Percentiles rank a stretch among this genome's conserved stretches.
Conservation (phyloP, 2,888 invertebrate genomes). For the Xestia rhomboidea region DNA sequence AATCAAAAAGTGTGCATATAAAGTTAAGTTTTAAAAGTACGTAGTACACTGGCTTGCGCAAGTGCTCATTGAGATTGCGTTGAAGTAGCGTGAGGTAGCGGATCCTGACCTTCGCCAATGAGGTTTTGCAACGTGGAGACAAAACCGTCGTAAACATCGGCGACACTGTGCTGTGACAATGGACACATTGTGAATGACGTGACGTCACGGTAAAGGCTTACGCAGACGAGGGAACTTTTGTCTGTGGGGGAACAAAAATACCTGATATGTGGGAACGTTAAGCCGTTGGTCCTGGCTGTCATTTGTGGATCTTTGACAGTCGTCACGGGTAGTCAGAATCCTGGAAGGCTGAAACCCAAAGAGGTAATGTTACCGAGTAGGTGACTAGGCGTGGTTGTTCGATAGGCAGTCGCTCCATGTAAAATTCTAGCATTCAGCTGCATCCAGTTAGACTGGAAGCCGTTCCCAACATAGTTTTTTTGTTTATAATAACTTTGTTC, state of each 20-base stretch:
- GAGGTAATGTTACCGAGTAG: not conserved
- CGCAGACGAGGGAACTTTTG: not conserved
- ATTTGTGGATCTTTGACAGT: not conserved
- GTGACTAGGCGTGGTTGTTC: not conserved
- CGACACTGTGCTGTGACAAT: constrained; percentile 36
- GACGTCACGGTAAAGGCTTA: constrained; percentile 23
- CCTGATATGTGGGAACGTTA: not conserved
- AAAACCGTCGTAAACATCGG: constrained; percentile 30
- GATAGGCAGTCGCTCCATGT: not conserved
- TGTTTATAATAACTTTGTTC: not conserved
- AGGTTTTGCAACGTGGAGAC: constrained; percentile 54
- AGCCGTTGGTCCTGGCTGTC: not conserved
- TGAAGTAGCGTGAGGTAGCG: constrained; percentile 61
- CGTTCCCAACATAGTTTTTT: not conserved
- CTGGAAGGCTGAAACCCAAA: not conserved
- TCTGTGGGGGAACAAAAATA: not conserved
- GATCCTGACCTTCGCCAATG: constrained; percentile 66
- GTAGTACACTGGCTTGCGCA: constrained; percentile 61
- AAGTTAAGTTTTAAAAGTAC: constrained; percentile 49
- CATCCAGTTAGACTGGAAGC: not conserved
- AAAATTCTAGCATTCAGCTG: not conserved
- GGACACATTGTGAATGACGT: constrained; percentile 12
- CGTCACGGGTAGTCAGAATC: not conserved
- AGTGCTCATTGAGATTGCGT: constrained; percentile 68
- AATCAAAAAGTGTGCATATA: constrained; percentile 7